phyloP scores from a whole-genome alignment of 1,140 invertebrate species.

The Pararge aegeria region DNA sequence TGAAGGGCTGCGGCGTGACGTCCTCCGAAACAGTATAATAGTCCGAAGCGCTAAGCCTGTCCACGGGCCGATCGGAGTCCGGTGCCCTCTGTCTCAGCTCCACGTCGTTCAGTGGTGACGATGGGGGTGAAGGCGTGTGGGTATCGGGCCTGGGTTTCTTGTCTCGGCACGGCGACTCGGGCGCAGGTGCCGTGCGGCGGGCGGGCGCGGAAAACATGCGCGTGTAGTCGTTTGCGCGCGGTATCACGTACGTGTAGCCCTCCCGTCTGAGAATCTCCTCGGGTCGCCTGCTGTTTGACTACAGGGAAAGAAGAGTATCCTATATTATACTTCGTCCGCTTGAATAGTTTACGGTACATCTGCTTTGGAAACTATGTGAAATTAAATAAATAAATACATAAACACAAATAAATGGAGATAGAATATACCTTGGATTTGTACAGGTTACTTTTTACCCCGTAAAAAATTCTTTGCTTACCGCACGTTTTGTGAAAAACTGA shows the following conservation, averaged over 20 bases:
- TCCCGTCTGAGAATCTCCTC: constrained; percentile 65
- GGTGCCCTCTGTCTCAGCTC: constrained; percentile 49
- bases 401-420: no score
- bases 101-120: constrained; percentile 30
- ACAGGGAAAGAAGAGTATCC: background rate
- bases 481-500: no score
- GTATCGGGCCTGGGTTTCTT: constrained; percentile 65
- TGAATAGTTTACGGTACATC: no score
- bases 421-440: no score
- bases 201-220: constrained; percentile 75
- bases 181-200: constrained; percentile 58
- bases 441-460: no score
- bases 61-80: constrained; percentile 35
- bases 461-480: no score
- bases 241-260: constrained; percentile 78
- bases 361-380: no score
- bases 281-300: constrained; percentile 49
- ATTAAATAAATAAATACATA: no score
- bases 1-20: constrained; percentile 72
- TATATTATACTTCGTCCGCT: no score
- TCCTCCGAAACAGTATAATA: constrained; percentile 75
- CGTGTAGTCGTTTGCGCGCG: constrained; percentile 78
- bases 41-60: constrained; percentile 73
- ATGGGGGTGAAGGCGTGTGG: constrained; percentile 16
- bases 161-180: constrained; percentile 64